Base-by-base conservation (phyloP, 1,140 invertebrate genomes). In the Megalopta genalis region DNA sequence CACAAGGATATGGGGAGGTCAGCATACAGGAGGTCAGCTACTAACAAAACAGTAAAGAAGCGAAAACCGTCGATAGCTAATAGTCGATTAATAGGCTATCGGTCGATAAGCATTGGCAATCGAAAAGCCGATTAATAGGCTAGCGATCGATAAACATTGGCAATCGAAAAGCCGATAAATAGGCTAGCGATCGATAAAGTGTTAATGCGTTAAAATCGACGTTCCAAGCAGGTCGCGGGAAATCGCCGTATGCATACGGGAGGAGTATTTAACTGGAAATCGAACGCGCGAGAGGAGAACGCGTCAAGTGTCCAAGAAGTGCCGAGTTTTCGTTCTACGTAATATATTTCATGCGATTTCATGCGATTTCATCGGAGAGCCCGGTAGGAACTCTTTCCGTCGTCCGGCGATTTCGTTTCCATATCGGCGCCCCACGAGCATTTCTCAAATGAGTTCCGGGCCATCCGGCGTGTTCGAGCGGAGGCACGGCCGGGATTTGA, bases 361-460 rank as follows among this genome's bases (percentile, higher is more conserved):
- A n/a, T n/a, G n/a, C n/a, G n/a, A n/a, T n/a, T n/a, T n/a, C 64
- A 71, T 72, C 77, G 57, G n/a, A n/a, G n/a, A 25, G 54, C 54
- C 67, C 62, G 63, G 21, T 37, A 66, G 39, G 25, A 52, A 71
- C 39, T 59, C 42, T 70, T 60, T 71, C 65, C 75, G 75, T 59
- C 66, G 65, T 78, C 73, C 67, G 23, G 49, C 65, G 64, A 67
- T 69, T 76, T 71, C 62, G 60, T 52, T 76, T 64, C 39, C 27
- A 37, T 68, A 16, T 60, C 46, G 23, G 42, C 42, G 14, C 23
- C 60, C 54, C 16, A 7, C 23, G 65, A 59, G 67, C 69, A 70
- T 52, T 83, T 78, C 81, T 79, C 82, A 73, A 84, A 87, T 84
- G 78, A 87, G 85, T 86, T 86, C 79, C n/a, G n/a, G n/a, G 70